phyloP scores from a whole-genome alignment of 2,888 invertebrate genomes.

The Branchipolynoe longqiensis region DNA sequence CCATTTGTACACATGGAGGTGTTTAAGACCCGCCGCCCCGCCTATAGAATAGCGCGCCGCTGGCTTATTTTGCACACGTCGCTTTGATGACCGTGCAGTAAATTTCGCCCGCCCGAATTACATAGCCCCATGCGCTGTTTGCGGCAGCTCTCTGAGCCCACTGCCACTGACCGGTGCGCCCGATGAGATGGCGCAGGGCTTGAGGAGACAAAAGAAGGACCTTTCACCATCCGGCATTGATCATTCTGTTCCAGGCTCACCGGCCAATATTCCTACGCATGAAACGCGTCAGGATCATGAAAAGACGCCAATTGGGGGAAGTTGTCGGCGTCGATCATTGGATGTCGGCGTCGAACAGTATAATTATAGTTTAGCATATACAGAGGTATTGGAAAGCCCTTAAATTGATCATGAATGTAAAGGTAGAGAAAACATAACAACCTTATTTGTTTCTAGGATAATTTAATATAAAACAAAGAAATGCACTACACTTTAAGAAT shows the following conservation, averaged over 20 bases:
- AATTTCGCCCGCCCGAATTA: slow-evolving; percentile 34
- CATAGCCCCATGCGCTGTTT: slow-evolving; percentile 42
- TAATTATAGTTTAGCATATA: no score
- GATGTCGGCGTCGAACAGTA: no score
- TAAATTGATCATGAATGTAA: no score
- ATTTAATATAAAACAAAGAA: no score
- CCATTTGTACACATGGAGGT: slow-evolving; percentile 42
- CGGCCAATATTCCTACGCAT: slow-evolving; percentile 31
- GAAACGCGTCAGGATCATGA: background rate
- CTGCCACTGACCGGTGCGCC: slow-evolving; percentile 3
- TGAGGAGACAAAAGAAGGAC: slow-evolving; percentile 33
- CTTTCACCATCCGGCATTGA: slow-evolving; percentile 29
- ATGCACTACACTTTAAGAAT: no score
- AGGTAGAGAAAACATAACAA: no score
- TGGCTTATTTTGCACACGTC: slow-evolving; percentile 24
- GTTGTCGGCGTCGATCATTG: no score
- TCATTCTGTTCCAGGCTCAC: slow-evolving; percentile 15
- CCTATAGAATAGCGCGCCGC: slow-evolving; percentile 1
- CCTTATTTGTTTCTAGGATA: no score
- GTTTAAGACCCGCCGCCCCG: background rate
- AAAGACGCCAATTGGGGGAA: no score
- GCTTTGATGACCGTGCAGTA: slow-evolving; percentile 40
- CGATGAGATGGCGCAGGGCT: slow-evolving; percentile 10
- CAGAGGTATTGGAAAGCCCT: no score
- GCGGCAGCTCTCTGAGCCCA: slow-evolving; percentile 11